Conservation (phyloP, 2,888 invertebrate species). For the Cheilosia vernalis region DNA sequence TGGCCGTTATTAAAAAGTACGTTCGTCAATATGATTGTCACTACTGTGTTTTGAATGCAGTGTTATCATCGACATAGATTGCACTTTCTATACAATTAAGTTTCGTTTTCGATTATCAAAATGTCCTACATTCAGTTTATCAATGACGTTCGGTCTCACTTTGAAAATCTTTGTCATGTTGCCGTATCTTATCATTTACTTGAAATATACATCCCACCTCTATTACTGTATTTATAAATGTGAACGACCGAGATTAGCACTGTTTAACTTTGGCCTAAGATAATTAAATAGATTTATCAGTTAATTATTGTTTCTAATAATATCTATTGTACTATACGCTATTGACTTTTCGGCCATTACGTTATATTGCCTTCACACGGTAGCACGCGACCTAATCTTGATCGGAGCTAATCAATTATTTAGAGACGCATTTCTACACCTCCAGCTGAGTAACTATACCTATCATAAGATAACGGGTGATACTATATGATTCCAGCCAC, state of each 20-base stretch:
- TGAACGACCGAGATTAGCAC: neutral
- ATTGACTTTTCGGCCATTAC: neutral
- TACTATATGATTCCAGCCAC: too few species aligned
- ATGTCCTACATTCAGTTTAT: slow-evolving; percentile 7
- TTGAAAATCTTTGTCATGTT: neutral
- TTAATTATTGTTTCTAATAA: neutral
- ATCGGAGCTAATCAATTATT: neutral
- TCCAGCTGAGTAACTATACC: neutral
- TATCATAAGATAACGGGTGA: too few species aligned
- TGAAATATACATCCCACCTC: too few species aligned
- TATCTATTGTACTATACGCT: neutral
- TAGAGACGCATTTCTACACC: neutral
- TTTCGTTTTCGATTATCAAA: slow-evolving; percentile 5
- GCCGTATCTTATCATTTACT: neutral
- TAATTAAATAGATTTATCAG: slow-evolving; percentile 3
- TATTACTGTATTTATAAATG: neutral
- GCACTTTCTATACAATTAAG: too few species aligned
- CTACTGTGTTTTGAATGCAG: neutral
- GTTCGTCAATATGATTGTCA: too few species aligned
- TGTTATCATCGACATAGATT: neutral
- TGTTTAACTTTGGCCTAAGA: neutral
- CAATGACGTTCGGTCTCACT: neutral
- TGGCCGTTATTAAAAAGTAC: too few species aligned
- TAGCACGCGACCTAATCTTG: neutral
- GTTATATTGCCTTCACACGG: neutral